A percentile compares a stretch with the other conserved stretches of the same genome.
phyloP scores from a whole-genome alignment of 2,888 invertebrate genomes.

The Agriotes lineatus region DNA sequence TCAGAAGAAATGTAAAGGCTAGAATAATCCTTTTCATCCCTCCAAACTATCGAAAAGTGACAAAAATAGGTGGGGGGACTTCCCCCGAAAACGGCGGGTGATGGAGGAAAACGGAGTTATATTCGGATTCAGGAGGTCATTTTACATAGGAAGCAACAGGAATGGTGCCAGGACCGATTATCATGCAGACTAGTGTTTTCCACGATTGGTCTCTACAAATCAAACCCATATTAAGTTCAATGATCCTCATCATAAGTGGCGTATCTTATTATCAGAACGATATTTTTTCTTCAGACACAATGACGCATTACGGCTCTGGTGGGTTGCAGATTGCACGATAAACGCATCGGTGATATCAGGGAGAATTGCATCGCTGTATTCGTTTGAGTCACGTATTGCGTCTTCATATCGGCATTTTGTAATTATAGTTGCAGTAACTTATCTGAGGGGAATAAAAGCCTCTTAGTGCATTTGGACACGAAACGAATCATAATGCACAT shows the following conservation, averaged over 20 bases:
- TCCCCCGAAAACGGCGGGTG: no score
- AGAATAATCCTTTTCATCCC: no score
- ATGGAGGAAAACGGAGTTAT: no score
- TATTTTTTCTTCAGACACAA: constrained; percentile 7
- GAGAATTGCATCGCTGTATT: not conserved
- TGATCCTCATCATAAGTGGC: not conserved
- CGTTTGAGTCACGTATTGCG: constrained; percentile 7
- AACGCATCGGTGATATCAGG: not conserved
- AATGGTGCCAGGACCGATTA: no score
- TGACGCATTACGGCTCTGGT: constrained; percentile 1
- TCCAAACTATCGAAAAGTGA: no score
- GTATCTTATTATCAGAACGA: not conserved
- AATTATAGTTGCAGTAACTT: constrained; percentile 12
- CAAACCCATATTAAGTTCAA: not conserved
- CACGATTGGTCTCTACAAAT: no score
- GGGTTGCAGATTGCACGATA: constrained; percentile 2
- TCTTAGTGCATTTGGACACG: not conserved
- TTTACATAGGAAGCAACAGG: no score
- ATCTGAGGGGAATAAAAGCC: constrained; percentile 7
- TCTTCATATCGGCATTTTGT: constrained; percentile 11
- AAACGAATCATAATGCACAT: not conserved
- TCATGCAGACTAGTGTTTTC: no score
- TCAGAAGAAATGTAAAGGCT: no score
- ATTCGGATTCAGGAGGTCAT: no score
- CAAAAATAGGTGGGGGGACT: no score